phyloP scores from a whole-genome alignment of 2,113 vertebrate genomes.

The Carassius gibelio region DNA sequence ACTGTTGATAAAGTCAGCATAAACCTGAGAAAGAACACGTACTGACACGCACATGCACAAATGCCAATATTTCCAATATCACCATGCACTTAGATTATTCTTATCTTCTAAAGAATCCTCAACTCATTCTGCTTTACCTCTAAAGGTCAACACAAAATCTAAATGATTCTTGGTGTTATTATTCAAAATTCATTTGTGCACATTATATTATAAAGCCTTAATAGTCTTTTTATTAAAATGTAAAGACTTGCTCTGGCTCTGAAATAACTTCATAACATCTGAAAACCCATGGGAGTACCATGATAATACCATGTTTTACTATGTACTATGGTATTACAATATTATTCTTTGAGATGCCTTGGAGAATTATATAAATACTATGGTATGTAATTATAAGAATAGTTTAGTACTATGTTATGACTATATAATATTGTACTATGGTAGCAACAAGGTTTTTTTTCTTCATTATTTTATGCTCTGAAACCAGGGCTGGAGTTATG shows the following conservation, averaged over 20 bases:
- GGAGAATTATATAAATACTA: no score
- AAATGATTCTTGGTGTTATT: background rate
- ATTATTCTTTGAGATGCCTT: background rate
- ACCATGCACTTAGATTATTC: background rate
- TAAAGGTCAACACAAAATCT: background rate
- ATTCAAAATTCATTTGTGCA: background rate
- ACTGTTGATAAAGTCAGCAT: conserved; percentile 27
- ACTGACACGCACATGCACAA: background rate
- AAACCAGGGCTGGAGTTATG: conserved; percentile 4
- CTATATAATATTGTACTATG: no score
- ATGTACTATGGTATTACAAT: background rate
- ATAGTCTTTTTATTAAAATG: background rate
- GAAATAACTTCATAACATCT: no score
- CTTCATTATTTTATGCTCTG: background rate
- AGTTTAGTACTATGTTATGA: no score
- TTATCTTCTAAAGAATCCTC: background rate
- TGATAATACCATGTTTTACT: background rate
- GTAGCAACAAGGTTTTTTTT: no score
- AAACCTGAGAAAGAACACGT: background rate
- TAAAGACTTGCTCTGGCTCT: background rate
- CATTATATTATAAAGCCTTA: background rate
- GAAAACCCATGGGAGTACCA: background rate
- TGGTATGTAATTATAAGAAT: no score
- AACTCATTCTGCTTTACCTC: no score
- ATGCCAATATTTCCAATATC: background rate